A percentile compares a stretch with the other conserved stretches of the same genome.
Evolutionary conservation across 2,113 vertebrate genomes (phyloP).

Genomic region (Paracanthobrama guichenoti): DNA sequence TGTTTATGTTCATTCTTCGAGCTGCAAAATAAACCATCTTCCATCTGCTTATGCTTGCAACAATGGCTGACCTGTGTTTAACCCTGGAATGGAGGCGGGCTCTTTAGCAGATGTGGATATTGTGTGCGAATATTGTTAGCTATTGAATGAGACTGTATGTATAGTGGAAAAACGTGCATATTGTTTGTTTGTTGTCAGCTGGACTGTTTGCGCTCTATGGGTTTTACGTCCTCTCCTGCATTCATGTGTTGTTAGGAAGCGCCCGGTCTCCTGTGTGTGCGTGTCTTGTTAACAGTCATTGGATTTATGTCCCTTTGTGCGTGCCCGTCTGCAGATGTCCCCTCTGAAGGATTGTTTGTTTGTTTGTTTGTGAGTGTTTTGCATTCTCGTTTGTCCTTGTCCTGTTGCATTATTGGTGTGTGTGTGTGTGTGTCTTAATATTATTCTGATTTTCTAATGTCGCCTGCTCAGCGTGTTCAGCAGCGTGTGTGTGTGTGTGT

Average conservation of each 20-base stretch:
- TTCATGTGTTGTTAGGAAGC: slow-evolving; percentile 69
- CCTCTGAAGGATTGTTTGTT: slow-evolving; percentile 66
- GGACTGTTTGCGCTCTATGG: slow-evolving; percentile 71
- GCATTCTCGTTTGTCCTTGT: slow-evolving; percentile 37
- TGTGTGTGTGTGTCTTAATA: slow-evolving; percentile 13
- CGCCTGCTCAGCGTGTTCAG: background rate
- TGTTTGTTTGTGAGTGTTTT: slow-evolving; percentile 63
- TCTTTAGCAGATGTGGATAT: slow-evolving; percentile 33
- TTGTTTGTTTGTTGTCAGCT: slow-evolving; percentile 73
- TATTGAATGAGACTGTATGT: slow-evolving; percentile 28
- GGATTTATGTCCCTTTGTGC: slow-evolving; percentile 72
- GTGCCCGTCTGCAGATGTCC: slow-evolving; percentile 70
- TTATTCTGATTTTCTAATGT: slow-evolving; percentile 8
- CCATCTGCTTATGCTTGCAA: slow-evolving; percentile 36
- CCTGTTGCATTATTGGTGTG: background rate
- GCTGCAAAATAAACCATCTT: slow-evolving; percentile 18
- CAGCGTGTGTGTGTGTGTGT: background rate
- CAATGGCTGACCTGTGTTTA: slow-evolving; percentile 16
- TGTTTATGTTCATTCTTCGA: slow-evolving; percentile 4
- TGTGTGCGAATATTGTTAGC: slow-evolving; percentile 12
- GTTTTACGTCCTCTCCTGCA: slow-evolving; percentile 64
- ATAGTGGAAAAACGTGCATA: background rate
- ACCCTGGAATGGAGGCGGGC: slow-evolving; percentile 21
- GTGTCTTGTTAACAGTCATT: slow-evolving; percentile 75
- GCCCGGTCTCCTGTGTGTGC: slow-evolving; percentile 68